Percentiles rank a stretch among this genome's conserved stretches.
These are phyloP conservation scores for Lysandra bellargus DNA, from an alignment of 2,888 invertebrate species.

Conservation along the genomic window DNA sequence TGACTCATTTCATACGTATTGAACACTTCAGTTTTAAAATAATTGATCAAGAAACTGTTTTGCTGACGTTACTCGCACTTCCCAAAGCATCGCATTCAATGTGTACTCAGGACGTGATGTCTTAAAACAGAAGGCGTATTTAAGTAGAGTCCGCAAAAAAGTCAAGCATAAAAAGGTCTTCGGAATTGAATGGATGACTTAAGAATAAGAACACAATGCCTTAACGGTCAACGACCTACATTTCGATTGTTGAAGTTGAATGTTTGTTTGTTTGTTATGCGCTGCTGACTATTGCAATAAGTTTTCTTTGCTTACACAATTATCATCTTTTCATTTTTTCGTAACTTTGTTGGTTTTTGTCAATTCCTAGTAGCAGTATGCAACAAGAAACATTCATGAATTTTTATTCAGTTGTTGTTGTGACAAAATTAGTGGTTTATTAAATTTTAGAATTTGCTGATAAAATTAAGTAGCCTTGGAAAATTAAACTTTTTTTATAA, in stretches of 20 bases:
- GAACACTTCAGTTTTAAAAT: neutral
- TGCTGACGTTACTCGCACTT: conserved; percentile 45
- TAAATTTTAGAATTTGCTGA: no score
- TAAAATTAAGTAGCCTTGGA: no score
- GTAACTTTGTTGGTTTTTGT: neutral
- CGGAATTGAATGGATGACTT: conserved; percentile 48
- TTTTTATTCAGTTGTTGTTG: no score
- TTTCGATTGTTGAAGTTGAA: conserved; percentile 5
- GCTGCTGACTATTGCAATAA: neutral
- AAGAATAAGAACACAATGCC: conserved; percentile 43
- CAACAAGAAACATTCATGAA: no score
- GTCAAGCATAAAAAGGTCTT: conserved; percentile 41
- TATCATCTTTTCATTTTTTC: neutral
- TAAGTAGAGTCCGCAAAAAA: conserved; percentile 46
- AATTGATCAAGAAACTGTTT: conserved; percentile 22
- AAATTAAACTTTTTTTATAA: neutral
- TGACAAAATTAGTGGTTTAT: no score
- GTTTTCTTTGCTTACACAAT: neutral
- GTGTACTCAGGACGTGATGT: conserved; percentile 51
- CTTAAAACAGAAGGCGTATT: conserved; percentile 53
- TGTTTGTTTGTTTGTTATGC: neutral
- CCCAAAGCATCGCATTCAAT: conserved; percentile 63
- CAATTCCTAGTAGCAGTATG: neutral
- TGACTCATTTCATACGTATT: neutral
- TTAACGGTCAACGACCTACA: conserved; percentile 20